phyloP scores from a whole-genome alignment of 2,113 vertebrate species.

The Prinia subflava region DNA sequence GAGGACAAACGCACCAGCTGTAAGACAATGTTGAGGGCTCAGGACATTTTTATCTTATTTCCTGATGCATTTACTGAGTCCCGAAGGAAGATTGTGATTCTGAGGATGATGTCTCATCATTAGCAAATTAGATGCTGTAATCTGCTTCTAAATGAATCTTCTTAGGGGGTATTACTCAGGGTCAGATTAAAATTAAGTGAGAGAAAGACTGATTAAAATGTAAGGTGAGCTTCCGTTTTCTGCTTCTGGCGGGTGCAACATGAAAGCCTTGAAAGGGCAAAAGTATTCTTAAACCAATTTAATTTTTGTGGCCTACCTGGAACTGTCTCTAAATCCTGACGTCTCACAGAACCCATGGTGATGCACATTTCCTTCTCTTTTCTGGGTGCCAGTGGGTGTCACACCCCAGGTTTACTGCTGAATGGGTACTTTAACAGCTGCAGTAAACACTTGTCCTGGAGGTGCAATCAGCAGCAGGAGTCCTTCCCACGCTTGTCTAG shows the following conservation, averaged over 20 bases:
- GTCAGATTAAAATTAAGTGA: conserved; percentile 60
- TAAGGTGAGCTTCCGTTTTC: conserved; percentile 51
- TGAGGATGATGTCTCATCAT: conserved; percentile 52
- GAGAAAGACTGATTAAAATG: conserved; percentile 50
- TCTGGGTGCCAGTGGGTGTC: not conserved
- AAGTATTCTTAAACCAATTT: conserved; percentile 4
- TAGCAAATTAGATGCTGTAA: conserved; percentile 63
- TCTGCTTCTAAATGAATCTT: conserved; percentile 67
- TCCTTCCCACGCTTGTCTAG: not conserved
- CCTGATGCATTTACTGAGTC: not conserved
- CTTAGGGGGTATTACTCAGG: conserved; percentile 61
- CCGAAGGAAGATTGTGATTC: conserved; percentile 15
- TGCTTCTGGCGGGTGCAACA: not conserved
- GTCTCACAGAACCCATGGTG: not conserved
- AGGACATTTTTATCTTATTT: not conserved
- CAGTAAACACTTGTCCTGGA: not conserved
- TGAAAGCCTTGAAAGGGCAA: not conserved
- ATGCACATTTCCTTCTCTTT: not conserved
- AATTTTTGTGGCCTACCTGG: not conserved
- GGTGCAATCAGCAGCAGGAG: not conserved
- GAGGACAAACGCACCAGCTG: not conserved
- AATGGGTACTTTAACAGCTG: not conserved
- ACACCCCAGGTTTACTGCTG: not conserved
- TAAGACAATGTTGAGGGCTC: not conserved
- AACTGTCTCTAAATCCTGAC: not conserved